A percentile compares a stretch with the other conserved stretches of the same genome.
phyloP scores from a whole-genome alignment of 1,140 invertebrate species.

The Episyrphus balteatus region DNA sequence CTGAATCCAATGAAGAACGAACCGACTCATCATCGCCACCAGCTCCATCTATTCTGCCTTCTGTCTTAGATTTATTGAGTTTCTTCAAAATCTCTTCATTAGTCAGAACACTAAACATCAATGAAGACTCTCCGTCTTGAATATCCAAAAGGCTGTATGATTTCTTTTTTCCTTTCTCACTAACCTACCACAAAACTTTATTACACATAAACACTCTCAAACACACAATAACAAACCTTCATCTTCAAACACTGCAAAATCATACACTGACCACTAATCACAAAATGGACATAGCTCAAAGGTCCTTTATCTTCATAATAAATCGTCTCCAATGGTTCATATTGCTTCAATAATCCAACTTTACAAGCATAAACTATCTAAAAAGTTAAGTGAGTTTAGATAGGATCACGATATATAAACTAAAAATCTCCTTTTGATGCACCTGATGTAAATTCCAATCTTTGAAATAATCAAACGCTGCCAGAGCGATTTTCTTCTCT shows the following conservation, averaged over 20 bases:
- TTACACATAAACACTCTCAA: background rate
- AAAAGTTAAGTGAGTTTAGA: background rate
- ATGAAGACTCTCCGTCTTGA: background rate
- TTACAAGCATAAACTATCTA: constrained; percentile 24
- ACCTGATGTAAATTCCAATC: constrained; percentile 21
- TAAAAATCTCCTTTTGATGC: too few species aligned
- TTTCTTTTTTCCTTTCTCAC: constrained; percentile 8
- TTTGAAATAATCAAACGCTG: constrained; percentile 27
- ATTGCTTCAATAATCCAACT: constrained; percentile 17
- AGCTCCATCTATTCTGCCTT: too few species aligned
- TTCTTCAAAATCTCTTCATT: background rate
- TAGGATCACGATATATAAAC: too few species aligned
- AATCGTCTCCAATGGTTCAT: constrained; percentile 24
- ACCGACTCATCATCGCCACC: too few species aligned
- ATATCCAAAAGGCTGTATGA: constrained; percentile 3
- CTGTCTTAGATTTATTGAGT: background rate
- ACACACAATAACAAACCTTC: constrained; percentile 9
- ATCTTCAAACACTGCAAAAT: constrained; percentile 28
- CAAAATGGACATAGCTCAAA: constrained; percentile 25
- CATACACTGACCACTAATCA: constrained; percentile 29
- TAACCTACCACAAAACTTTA: constrained; percentile 4
- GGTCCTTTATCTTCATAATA: constrained; percentile 20
- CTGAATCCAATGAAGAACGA: too few species aligned
- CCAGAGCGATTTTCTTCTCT: constrained; percentile 24
- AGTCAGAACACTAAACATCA: background rate